Conservation (phyloP, 1,140 invertebrate genomes). For the Lucilia sericata region DNA sequence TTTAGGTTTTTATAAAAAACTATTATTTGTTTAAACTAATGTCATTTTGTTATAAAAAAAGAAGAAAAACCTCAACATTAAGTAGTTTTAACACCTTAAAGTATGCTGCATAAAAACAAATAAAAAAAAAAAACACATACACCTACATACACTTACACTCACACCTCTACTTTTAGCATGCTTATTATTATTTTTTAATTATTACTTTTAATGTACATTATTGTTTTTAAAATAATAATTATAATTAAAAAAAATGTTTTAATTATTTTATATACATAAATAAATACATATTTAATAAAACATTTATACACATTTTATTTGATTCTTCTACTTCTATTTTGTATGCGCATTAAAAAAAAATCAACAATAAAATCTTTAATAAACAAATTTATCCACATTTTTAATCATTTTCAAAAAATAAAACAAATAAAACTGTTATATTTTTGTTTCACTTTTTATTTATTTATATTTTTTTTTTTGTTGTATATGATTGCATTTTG, state of each 20-base stretch:
- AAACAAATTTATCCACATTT: background rate
- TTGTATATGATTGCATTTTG: too few species aligned
- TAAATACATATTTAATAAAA: background rate
- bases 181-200: background rate
- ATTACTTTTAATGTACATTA: background rate
- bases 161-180: background rate
- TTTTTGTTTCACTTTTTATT: too few species aligned
- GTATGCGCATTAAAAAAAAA: background rate
- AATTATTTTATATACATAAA: background rate
- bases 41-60: background rate
- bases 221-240: background rate
- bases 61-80: background rate
- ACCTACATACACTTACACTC: background rate
- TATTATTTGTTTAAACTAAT: conserved; percentile 21
- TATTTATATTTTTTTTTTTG: too few species aligned
- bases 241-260: background rate
- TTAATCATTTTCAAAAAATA: too few species aligned
- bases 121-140: background rate
- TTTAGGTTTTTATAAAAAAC: conserved; percentile 21
- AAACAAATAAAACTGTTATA: too few species aligned
- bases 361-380: background rate
- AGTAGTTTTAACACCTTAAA: background rate
- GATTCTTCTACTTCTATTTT: background rate
- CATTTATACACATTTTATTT: background rate
- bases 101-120: background rate